Conservation (phyloP, 2,888 invertebrate species). For the Chesias legatella region DNA sequence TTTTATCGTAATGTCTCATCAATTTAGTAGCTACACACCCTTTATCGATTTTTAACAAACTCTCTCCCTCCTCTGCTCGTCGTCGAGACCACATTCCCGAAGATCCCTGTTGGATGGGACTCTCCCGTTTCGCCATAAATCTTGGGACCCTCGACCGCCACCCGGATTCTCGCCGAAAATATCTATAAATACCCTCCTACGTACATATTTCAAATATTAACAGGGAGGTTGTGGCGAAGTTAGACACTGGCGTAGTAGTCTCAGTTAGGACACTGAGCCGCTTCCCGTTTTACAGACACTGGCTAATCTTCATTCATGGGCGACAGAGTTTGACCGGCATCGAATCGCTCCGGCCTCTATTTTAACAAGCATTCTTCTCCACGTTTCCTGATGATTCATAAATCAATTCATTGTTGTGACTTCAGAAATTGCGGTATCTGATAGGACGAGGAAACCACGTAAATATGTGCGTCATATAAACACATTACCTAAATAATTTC, state of each 20-base stretch:
- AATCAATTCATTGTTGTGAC: no score
- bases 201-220: conserved; percentile 77
- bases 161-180: conserved; percentile 77
- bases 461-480: no score
- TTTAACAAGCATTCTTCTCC: no score
- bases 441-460: no score
- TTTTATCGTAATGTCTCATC: background rate
- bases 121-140: conserved; percentile 78
- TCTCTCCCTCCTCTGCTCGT: conserved; percentile 27
- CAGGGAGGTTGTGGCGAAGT: conserved; percentile 55
- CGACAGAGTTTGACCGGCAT: no score
- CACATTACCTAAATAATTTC: no score
- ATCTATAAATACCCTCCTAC: conserved; percentile 78
- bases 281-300: no score
- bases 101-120: conserved; percentile 77
- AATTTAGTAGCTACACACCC: conserved; percentile 1
- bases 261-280: background rate
- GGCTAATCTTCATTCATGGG: no score
- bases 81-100: conserved; percentile 38
- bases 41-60: conserved; percentile 19
- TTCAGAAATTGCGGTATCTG: no score
- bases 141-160: conserved; percentile 78
- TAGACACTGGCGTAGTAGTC: conserved; percentile 35
- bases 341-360: no score
- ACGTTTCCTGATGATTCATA: no score